Evolutionary conservation across 1,140 invertebrate genomes (phyloP).

Genomic region (Diprion similis): DNA sequence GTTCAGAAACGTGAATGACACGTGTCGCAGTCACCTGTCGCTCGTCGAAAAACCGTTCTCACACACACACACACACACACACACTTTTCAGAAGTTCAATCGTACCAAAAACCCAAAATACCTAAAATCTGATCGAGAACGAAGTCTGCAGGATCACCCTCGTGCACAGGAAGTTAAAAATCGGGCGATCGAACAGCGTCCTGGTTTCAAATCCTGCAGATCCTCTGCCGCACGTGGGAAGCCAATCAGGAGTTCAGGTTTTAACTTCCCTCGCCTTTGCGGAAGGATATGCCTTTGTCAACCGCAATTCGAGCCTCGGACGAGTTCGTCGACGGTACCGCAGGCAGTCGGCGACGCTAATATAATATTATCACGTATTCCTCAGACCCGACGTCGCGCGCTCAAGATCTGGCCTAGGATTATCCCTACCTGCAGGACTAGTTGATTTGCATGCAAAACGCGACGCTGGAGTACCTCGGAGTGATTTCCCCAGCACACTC

Average conservation of each 20-base stretch:
- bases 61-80: no score
- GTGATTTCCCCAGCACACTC: no score
- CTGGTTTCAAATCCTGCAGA: no score
- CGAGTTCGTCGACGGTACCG: no score
- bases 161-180: no score
- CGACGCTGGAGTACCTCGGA: neutral
- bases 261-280: no score
- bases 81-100: no score
- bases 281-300: no score
- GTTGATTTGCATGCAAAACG: neutral
- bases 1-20: neutral
- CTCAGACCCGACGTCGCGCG: neutral
- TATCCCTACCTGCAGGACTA: neutral
- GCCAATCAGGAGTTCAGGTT: no score
- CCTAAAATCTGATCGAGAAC: neutral
- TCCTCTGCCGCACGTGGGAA: no score
- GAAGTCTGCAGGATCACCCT: neutral
- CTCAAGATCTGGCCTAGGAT: slow-evolving; percentile 4
- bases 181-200: no score
- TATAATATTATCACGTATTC: slow-evolving; percentile 6
- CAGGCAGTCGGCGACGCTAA: neutral
- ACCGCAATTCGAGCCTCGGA: no score
- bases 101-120: neutral
- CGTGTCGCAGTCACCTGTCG: slow-evolving; percentile 6
- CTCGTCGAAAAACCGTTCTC: neutral